Evolutionary conservation across 2,113 vertebrate genomes (phyloP).

Genomic region (Hippocampus comes): DNA sequence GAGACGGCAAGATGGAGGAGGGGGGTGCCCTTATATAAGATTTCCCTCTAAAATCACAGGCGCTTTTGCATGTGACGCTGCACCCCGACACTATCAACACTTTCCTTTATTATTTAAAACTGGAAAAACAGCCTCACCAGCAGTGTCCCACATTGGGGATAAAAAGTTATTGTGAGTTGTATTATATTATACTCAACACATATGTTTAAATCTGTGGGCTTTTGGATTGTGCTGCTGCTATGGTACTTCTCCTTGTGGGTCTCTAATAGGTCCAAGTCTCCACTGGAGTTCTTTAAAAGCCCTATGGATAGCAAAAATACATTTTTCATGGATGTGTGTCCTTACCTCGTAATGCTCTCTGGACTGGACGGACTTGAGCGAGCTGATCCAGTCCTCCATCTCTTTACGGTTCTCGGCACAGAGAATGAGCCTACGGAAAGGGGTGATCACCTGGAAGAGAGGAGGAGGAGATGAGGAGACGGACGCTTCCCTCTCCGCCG

Average conservation of each 20-base stretch:
- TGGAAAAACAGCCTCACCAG: neutral
- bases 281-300: neutral
- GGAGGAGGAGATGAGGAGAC: conserved; percentile 41
- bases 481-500: conserved; percentile 15
- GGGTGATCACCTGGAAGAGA: conserved; percentile 85
- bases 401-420: conserved; percentile 89
- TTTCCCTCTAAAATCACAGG: conserved; percentile 54
- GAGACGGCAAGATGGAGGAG: conserved; percentile 40
- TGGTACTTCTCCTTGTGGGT: neutral
- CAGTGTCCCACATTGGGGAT: neutral
- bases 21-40: conserved; percentile 64
- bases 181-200: neutral
- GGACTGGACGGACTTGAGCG: conserved; percentile 92
- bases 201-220: neutral
- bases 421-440: conserved; percentile 86
- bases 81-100: conserved; percentile 6
- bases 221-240: neutral
- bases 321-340: conserved; percentile 8
- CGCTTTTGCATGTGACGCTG: conserved; percentile 35
- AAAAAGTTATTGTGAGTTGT: neutral
- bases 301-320: neutral
- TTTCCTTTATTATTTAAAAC: neutral
- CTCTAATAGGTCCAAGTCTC: neutral
- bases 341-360: conserved; percentile 97
- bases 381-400: conserved; percentile 96